A percentile compares a stretch with the other conserved stretches of the same genome.
Evolutionary conservation across 2,888 invertebrate genomes (phyloP).

Genomic region (Netelia melanura): DNA sequence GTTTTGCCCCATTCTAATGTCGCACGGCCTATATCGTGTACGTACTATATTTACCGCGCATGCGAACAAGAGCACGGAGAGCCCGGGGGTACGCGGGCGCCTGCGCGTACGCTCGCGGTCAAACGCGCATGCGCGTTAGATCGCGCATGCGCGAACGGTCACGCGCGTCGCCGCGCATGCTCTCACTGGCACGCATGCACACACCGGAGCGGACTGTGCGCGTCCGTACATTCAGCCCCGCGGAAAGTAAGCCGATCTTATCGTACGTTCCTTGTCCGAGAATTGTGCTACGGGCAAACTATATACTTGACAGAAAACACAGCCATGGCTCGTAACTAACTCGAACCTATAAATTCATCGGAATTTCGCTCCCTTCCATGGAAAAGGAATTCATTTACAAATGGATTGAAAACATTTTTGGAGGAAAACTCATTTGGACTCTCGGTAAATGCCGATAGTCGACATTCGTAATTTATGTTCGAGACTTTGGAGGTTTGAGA

Average conservation of each 20-base stretch:
- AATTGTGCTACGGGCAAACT: slow-evolving; percentile 35
- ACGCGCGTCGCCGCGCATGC: neutral
- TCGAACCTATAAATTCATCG: slow-evolving; percentile 40
- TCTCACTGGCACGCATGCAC: no score
- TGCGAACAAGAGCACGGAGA: slow-evolving; percentile 26
- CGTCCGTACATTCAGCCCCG: slow-evolving; percentile 29
- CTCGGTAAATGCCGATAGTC: no score
- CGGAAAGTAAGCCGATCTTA: slow-evolving; percentile 56
- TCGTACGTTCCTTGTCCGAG: slow-evolving; percentile 43
- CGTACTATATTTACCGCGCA: neutral
- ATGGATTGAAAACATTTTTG: neutral
- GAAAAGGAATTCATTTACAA: slow-evolving; percentile 6
- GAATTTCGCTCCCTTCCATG: neutral
- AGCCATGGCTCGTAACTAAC: slow-evolving; percentile 31
- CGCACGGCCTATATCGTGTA: slow-evolving; percentile 34
- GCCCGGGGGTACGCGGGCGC: neutral
- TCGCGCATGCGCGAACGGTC: neutral
- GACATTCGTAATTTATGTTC: no score
- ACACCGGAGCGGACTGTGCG: neutral
- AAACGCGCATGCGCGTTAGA: slow-evolving; percentile 4
- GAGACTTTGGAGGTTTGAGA: no score
- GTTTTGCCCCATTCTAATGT: slow-evolving; percentile 54
- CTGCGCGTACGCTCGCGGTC: neutral
- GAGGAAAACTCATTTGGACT: neutral
- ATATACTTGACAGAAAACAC: slow-evolving; percentile 46